Evolutionary conservation across 2,113 vertebrate species (phyloP).

Genomic region (Morone chrysops): DNA sequence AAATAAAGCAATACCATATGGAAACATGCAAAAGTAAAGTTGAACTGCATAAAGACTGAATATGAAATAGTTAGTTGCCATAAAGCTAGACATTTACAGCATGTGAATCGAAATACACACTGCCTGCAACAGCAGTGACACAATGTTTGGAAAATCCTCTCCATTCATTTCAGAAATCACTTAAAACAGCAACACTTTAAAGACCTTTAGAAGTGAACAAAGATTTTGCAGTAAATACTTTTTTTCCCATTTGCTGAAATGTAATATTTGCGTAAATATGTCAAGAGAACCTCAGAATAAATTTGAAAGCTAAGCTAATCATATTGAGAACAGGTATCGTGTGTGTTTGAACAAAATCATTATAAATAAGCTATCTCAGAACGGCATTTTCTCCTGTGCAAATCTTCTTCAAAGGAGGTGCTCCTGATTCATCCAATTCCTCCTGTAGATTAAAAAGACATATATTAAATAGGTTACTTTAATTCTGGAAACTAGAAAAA

Average conservation of each 20-base stretch:
- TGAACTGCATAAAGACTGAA: constrained; percentile 27
- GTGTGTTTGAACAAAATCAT: constrained; percentile 45
- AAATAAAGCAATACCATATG: constrained; percentile 33
- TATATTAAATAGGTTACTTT: not conserved
- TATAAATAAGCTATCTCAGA: constrained; percentile 89
- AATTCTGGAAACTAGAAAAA: not conserved
- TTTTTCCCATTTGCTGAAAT: constrained; percentile 40
- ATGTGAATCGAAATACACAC: constrained; percentile 32
- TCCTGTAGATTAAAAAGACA: constrained; percentile 76
- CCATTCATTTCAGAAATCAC: constrained; percentile 11
- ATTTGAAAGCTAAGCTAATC: constrained; percentile 53
- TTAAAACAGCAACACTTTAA: constrained; percentile 38
- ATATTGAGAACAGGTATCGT: constrained; percentile 47
- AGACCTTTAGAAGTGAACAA: constrained; percentile 35
- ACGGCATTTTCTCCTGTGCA: constrained; percentile 89
- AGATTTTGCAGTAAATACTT: constrained; percentile 39
- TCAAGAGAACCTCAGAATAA: constrained; percentile 43
- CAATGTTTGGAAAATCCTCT: constrained; percentile 23
- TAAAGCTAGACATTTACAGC: constrained; percentile 43
- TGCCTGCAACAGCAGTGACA: constrained; percentile 16
- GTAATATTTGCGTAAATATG: constrained; percentile 49
- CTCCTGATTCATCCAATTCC: constrained; percentile 87
- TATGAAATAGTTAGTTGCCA: constrained; percentile 3
- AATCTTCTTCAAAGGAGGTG: constrained; percentile 94
- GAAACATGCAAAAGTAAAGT: constrained; percentile 58